Percentiles rank a stretch among this genome's conserved stretches.
Conservation (phyloP, 2,888 invertebrate genomes). For the Merodon equestris region DNA sequence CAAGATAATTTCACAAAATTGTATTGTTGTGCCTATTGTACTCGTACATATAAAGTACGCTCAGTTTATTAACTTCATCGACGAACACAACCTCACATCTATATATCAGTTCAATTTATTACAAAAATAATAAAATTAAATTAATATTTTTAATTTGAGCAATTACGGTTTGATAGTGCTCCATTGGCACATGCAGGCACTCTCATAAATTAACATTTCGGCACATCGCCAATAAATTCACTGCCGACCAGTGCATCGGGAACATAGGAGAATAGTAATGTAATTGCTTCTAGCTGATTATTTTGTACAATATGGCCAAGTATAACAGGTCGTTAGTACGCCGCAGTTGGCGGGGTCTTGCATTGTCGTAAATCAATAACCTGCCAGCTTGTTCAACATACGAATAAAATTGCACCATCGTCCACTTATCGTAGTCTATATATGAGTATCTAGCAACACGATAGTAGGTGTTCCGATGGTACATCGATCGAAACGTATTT, state of each 20-base stretch:
- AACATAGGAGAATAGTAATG: constrained; percentile 41
- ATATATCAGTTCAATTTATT: constrained; percentile 4
- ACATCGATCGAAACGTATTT: constrained; percentile 40
- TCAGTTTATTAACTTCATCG: background rate
- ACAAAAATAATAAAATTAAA: constrained; percentile 44
- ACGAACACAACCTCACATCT: background rate
- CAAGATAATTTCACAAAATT: no score
- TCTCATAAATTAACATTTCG: constrained; percentile 54
- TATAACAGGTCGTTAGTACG: background rate
- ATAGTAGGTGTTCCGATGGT: no score
- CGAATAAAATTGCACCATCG: constrained; percentile 9
- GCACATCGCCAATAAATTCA: constrained; percentile 51
- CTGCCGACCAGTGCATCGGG: constrained; percentile 17
- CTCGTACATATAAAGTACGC: no score
- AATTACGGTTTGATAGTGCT: constrained; percentile 64
- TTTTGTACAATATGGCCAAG: background rate
- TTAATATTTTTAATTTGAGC: constrained; percentile 66
- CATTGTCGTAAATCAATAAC: no score
- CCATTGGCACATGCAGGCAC: constrained; percentile 16
- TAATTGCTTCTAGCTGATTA: constrained; percentile 23
- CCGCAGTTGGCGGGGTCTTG: no score
- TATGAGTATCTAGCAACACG: background rate
- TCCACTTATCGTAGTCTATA: constrained; percentile 46
- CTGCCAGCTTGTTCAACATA: background rate
- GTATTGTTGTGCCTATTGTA: no score